Evolutionary conservation across 2,113 vertebrate genomes (phyloP), one percentile per base, ranked within the genome.

Genomic region (Loxodonta africana): DNA sequence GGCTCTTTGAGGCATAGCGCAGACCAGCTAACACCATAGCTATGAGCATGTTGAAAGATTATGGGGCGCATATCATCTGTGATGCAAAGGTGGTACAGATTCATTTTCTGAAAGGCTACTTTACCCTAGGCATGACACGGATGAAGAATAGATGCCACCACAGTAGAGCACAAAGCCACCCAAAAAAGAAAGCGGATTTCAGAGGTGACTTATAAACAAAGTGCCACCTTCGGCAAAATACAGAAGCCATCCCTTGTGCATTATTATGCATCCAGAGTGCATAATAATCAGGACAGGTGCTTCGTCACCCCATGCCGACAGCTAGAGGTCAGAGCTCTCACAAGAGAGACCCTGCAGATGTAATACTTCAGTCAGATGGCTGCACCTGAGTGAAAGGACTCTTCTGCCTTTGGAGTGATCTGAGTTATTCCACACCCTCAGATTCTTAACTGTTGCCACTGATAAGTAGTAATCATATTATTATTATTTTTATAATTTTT

Each of bases 191-290:
- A 95, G 94, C 26, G 33, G 93, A 91, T 95, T 97, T 96, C 84
- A 97, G 90, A 93, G 96, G 97, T 95, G 95, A 57, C 93, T 95
- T 83, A 53, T 92, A 95, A 97, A 23, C 93, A 88, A 44, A 86
- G 89, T 76, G 10, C 88, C 53, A 46, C 81, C 95, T 97, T 95
- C n/a, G 41, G 94, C 96, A 96, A 87, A 69, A 88, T 20, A 62
- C 63, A 94, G 95, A 95, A 93, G 95, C 77, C 94, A 97, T 98
- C 97, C 51, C 86, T 97, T 97, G 80, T 69, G 83, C 73, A 74
- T 46, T 14, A 88, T 97, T 97, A 82, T 69, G 83, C 73, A 74
- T 46, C 14, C 83, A 71, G 83, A 88, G 92, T 88, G 83, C 78
- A 21, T 7, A 46, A 63, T 84, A 93, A 97, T 95, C 95, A 98